Base-by-base conservation (phyloP, 1,140 invertebrate genomes). In the Trachelipus rathkii region DNA sequence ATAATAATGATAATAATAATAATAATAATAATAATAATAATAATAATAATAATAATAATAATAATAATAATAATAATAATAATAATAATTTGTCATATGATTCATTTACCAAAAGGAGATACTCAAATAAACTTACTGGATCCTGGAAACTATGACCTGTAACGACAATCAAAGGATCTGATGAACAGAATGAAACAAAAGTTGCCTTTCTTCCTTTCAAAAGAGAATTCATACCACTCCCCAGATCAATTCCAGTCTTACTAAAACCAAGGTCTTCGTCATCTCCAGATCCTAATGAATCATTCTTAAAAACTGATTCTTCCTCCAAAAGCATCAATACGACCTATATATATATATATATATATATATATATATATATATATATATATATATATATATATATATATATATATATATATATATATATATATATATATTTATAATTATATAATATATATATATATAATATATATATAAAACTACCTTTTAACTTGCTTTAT, bases 121-220 rank as follows among this genome's bases (percentile, higher is more conserved):
- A n/a, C n/a, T n/a, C n/a, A n/a, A n/a, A 33, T 33, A 33, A 9
- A 73, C 72, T 71, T 68, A 79, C 77, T 77, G 66, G 21, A 53
- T 15, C 83, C 81, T n/a, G 73, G 75, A 10, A 84, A 70, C 84
- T 78, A 81, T 89, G 87, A 46, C 87, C 83, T 2, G 88, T 88
- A 7, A 89, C 78, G 10, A 89, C 72, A 44, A 87, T 81, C 82
- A 87, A 87, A 71, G 86, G 86, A 66, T 85, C 84, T 10, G 82
- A 80, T 9, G 86, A 84, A 6, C 87, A 87, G 79, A 88, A 89
- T 46, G 84, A 81, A 9, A 87, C 81, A 50, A 84, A 83, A 0
- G 82, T 83, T 10, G 87, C 83, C 81, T 60, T 87, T 78, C 77
- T 87, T 86, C 10, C 84, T 83, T 10, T 81, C 70, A 87, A 82